Percentiles rank a stretch among this genome's conserved stretches.
Evolutionary conservation across 2,797 vertebrate genomes (phyloP).

Genomic region (Cryptoblepharus egeriae): DNA sequence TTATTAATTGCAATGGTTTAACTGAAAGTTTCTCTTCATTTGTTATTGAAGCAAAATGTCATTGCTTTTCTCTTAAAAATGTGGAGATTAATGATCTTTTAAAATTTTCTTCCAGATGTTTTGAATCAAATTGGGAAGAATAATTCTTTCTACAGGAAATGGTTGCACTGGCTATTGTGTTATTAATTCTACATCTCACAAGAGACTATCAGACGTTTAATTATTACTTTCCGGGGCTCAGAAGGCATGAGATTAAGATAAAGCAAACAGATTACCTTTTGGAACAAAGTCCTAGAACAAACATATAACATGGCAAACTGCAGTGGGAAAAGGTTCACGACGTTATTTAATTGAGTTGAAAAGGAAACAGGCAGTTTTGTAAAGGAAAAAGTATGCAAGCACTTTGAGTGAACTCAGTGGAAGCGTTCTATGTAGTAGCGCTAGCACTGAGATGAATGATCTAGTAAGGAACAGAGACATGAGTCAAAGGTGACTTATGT

Average conservation of each 20-base stretch:
- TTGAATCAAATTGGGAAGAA: not conserved
- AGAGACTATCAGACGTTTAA: constrained; percentile 8
- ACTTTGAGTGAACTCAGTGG: not conserved
- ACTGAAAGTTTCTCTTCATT: not conserved
- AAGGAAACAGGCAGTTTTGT: constrained; percentile 2
- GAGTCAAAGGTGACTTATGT: not conserved
- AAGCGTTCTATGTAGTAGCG: not conserved
- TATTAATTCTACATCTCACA: constrained; percentile 7
- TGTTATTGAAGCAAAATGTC: not conserved
- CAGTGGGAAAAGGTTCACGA: not conserved
- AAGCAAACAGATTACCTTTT: constrained; percentile 2
- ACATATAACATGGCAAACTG: not conserved
- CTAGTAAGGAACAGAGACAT: not conserved
- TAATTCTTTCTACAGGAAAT: not conserved
- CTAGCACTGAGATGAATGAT: not conserved
- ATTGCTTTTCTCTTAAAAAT: not conserved
- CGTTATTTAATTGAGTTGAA: not conserved
- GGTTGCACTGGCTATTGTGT: not conserved
- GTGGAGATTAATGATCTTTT: not conserved
- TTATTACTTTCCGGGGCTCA: constrained; percentile 3
- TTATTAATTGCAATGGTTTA: not conserved
- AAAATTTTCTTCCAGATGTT: not conserved
- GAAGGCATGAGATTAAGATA: constrained; percentile 28
- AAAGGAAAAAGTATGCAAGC: not conserved
- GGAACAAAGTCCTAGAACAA: not conserved